Evolutionary conservation across 2,797 vertebrate genomes (phyloP), one percentile per base, ranked within the genome.

Genomic region (Molossus alvarezi): DNA sequence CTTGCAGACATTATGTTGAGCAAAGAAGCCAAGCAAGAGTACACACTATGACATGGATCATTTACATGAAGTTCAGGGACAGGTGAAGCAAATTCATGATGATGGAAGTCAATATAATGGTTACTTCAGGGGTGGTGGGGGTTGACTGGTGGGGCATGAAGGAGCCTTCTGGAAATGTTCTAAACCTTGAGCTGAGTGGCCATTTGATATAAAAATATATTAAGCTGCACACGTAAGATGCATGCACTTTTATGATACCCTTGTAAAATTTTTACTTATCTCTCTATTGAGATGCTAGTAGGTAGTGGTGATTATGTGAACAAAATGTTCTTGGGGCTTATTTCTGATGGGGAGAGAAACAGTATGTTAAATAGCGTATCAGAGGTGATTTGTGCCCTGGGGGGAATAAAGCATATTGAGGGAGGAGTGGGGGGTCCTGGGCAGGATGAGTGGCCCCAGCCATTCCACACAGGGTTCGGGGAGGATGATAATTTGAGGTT

Each of bases 331-430:
- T 55, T 72, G n/a, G 69, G 53, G 48, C 81, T 91, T 77, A 9
- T 92, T 83, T 77, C 86, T 94, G 84, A 83, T 65, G 23, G 25
- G 21, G n/a, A 64, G 37, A 87, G 67, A n/a, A 29, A 91, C 58
- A 29, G 18, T 45, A 45, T 33, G 65, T 82, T 33, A 71, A 83
- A 83, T 9, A 27, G 67, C 33, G 15, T 13, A 53, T 76, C 37
- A 33, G 37, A 65, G 57, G 67, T 10, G 25, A 41, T 5, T 11
- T 0, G 4, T 11, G 65, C 20, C 65, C 51, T 53, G 57, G 17
- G 77, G 71, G 29, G 55, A 88, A 23, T 11, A 23, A 51, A 84
- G 90, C 9, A 1, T 14, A 13, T 5, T 13, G 0, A 72, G 23
- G 57, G 76, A 60, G 37, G 79, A 27, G 72, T 9, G 13, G 69